Conservation (phyloP, 2,113 vertebrate genomes). For the Protobothrops flavoviridis region DNA sequence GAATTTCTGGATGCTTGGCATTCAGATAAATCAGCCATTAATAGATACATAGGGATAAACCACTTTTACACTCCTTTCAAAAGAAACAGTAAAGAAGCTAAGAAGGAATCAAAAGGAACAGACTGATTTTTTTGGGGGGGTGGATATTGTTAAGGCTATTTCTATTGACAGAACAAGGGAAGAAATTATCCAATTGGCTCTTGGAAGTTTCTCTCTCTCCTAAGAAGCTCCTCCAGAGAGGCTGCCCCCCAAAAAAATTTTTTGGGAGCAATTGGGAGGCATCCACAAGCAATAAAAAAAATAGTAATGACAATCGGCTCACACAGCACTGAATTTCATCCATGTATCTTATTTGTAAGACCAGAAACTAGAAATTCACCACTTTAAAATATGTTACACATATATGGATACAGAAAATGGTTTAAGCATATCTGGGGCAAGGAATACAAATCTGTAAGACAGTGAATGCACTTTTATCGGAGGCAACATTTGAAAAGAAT, state of each 20-base stretch:
- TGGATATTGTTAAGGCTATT: not conserved
- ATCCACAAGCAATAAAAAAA: not conserved
- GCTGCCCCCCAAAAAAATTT: not conserved
- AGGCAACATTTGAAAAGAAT: not conserved
- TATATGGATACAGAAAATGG: not conserved
- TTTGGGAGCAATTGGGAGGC: not conserved
- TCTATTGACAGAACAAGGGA: not conserved
- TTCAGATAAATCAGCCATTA: not conserved
- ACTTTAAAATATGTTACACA: no score
- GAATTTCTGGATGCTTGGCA: not conserved
- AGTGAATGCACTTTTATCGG: slow-evolving; percentile 28
- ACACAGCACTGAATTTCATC: not conserved
- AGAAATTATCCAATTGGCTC: not conserved
- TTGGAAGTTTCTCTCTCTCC: not conserved
- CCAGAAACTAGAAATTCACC: not conserved
- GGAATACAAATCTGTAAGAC: not conserved
- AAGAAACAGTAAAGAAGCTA: not conserved
- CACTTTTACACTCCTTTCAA: not conserved
- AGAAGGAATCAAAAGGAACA: not conserved
- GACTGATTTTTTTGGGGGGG: not conserved
- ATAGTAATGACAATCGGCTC: not conserved
- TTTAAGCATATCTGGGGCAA: not conserved
- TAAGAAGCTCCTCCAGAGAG: not conserved
- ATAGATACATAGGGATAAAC: not conserved
- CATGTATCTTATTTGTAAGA: not conserved